Percentiles rank a stretch among this genome's conserved stretches.
These are phyloP conservation scores for Drosophila sechellia DNA, from an alignment of 1,140 invertebrate species.

Conservation along the genomic window DNA sequence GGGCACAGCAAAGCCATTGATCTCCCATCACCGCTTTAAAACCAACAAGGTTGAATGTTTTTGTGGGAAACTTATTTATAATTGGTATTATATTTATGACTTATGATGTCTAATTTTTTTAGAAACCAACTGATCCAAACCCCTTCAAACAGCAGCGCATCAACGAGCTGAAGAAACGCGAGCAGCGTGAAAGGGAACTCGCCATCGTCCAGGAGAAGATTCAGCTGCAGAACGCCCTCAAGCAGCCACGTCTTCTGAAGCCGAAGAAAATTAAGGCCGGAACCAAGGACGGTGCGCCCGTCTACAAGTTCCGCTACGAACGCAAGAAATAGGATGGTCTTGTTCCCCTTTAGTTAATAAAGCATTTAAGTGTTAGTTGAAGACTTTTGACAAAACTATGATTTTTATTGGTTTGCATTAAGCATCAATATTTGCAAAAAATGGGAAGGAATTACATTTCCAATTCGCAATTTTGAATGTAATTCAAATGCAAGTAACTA, in stretches of 20 bases:
- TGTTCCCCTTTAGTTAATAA: neutral
- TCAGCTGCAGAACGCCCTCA: conserved; percentile 90
- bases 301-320: conserved; percentile 94
- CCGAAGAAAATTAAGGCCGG: conserved; percentile 89
- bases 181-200: conserved; percentile 93
- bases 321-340: conserved; percentile 87
- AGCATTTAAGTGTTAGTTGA: neutral
- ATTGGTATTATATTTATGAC: too few species aligned
- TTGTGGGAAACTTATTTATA: too few species aligned
- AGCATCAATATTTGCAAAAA: too few species aligned
- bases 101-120: conserved; percentile 1
- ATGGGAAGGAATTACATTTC: too few species aligned
- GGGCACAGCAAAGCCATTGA: too few species aligned
- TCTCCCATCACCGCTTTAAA: too few species aligned
- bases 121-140: conserved; percentile 86
- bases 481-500: neutral
- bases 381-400: too few species aligned
- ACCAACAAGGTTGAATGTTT: too few species aligned
- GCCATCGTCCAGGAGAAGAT: conserved; percentile 93
- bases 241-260: conserved; percentile 88
- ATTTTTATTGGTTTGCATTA: too few species aligned
- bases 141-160: conserved; percentile 85
- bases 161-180: conserved; percentile 91
- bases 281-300: conserved; percentile 89
- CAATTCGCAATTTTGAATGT: too few species aligned